These are phyloP conservation scores for Vulpes lagopus DNA, from an alignment of 2,113 vertebrate genomes.

Conservation along the genomic window DNA sequence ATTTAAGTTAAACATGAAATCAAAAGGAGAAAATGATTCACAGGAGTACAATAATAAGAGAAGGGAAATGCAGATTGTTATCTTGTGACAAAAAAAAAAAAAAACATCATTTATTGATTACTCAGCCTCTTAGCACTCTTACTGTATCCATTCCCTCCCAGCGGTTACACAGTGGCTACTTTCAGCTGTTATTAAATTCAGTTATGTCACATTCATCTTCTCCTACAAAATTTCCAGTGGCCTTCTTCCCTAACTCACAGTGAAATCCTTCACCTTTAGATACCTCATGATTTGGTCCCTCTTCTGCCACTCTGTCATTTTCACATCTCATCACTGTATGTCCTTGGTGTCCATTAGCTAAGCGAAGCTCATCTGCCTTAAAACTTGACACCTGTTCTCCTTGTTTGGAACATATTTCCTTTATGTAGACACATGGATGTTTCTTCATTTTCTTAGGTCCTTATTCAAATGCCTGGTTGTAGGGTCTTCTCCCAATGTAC, in stretches of 20 bases:
- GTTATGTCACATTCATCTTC: rapidly evolving
- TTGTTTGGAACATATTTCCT: neutral
- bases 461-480: neutral
- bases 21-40: neutral
- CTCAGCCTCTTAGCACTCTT: neutral
- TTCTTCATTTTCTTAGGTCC: neutral
- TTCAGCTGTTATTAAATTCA: neutral
- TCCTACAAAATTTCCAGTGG: neutral
- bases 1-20: neutral
- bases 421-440: too few species aligned
- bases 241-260: neutral
- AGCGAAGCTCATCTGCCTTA: neutral
- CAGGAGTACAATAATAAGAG: neutral
- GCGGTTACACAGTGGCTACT: neutral
- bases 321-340: rapidly evolving
- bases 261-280: neutral
- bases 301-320: neutral
- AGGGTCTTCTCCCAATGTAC: rapidly evolving
- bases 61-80: neutral
- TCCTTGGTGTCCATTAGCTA: neutral
- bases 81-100: neutral
- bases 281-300: neutral
- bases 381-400: neutral
- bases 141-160: neutral
- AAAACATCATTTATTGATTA: neutral